Percentiles rank a stretch among this genome's conserved stretches.
phyloP scores from a whole-genome alignment of 2,113 vertebrate genomes.

The Nipponia nippon region DNA sequence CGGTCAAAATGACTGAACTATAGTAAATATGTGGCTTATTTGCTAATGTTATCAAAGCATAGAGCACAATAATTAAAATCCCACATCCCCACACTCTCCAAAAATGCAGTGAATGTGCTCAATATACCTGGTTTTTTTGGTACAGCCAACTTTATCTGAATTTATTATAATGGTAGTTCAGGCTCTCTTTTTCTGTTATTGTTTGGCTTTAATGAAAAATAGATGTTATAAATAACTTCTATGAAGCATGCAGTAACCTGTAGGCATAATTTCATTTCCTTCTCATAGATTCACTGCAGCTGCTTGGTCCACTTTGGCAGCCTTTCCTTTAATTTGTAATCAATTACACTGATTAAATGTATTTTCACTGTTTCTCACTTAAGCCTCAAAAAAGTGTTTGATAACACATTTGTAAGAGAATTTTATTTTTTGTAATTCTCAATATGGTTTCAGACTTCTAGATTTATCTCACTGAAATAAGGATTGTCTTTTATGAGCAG shows the following conservation, averaged over 20 bases:
- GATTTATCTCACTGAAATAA: neutral
- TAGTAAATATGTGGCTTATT: neutral
- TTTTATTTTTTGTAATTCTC: neutral
- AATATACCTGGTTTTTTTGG: neutral
- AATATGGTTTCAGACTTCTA: neutral
- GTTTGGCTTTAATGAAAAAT: constrained; percentile 17
- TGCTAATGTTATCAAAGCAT: neutral
- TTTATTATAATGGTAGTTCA: neutral
- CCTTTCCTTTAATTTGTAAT: constrained; percentile 5
- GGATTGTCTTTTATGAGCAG: neutral
- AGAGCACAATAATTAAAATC: neutral
- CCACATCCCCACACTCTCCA: neutral
- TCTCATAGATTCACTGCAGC: neutral
- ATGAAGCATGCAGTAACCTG: neutral
- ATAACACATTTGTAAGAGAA: neutral
- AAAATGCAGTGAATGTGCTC: neutral
- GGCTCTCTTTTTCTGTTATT: neutral
- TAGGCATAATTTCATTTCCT: neutral
- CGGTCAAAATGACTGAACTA: neutral
- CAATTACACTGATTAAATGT: neutral
- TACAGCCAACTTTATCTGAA: neutral
- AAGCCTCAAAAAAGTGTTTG: neutral
- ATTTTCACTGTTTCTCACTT: neutral
- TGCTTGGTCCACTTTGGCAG: neutral
- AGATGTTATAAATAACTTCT: neutral